These are phyloP conservation scores for Oreotragus oreotragus DNA, from an alignment of 2,113 vertebrate genomes.

Conservation along the genomic window DNA sequence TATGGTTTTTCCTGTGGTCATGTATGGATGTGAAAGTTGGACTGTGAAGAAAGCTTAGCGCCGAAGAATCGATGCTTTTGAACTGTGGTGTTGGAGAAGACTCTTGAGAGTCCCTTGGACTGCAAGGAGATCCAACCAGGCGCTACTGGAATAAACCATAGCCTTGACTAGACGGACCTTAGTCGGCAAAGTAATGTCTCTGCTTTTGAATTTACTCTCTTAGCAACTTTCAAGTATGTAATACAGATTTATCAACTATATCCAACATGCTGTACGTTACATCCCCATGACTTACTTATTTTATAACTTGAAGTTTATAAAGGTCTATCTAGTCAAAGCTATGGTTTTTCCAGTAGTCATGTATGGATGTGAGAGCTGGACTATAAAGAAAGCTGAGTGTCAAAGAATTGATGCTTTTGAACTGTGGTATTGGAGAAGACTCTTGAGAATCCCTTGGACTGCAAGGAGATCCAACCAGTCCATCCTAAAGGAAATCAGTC, in stretches of 20 bases:
- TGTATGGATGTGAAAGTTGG: background rate
- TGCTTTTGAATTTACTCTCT: background rate
- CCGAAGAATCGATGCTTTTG: background rate
- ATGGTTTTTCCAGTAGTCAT: background rate
- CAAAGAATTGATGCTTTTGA: background rate
- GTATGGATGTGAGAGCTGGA: background rate
- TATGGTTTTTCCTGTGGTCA: background rate
- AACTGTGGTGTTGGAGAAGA: background rate
- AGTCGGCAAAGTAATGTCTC: too few relatives aligned
- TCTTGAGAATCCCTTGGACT: background rate
- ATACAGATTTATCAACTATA: background rate
- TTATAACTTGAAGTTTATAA: background rate
- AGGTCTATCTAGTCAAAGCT: background rate
- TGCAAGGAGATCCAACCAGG: background rate
- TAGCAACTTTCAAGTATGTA: background rate
- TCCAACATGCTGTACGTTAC: background rate
- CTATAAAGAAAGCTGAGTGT: background rate
- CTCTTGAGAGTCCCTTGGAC: background rate
- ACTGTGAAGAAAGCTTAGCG: background rate
- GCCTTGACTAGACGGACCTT: too few relatives aligned
- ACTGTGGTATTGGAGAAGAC: background rate
- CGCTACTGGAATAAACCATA: too few relatives aligned
- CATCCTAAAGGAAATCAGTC: background rate
- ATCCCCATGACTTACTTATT: background rate
- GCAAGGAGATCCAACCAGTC: background rate